Base-by-base conservation (phyloP, 1,140 invertebrate species). In the Drosophila virilis region DNA sequence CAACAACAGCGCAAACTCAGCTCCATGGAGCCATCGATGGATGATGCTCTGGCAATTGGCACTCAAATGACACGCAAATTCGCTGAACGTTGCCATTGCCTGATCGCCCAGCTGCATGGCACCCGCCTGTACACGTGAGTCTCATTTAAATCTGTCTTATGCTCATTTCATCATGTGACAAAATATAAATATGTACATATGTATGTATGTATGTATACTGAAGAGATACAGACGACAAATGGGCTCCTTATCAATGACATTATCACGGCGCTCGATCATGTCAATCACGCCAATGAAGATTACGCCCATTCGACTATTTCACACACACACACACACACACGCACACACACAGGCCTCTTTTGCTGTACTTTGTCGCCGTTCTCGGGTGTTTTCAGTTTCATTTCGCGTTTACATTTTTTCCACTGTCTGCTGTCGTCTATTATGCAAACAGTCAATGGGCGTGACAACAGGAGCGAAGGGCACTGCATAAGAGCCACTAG, bases 71-170 rank as follows among this genome's bases (percentile, higher is more conserved):
- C 90, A 22, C 88, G 84, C 12, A 54, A 90, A 67, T 76, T 91
- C 35, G 73, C 78, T 8, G 80, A 90, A 10, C 81, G 74, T n/a
- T 60, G 90, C 32, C 55, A 79, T 55, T 81, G 74, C 9, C 51
- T 88, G 55, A 74, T 89, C 54, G 78, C 51, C 38, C 76, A 85
- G 55, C 60, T 91, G 43, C 90, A 91, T 45, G 67, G n/a, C 69
- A 91, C 85, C 35, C 77, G 77, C 43, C 54, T 91, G 9, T 91
- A 91, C 74, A 82, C 72, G 90, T 91, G 54, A 91, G 88, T 90
- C 8, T 52, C 17, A 17, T 3, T 22, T 38, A n/a, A 52, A 54
- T 52, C 12, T 43, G 46, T 6, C 8, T 6, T 12, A 32, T 17
- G 13, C 15, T 22, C 32, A 71, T 59, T 64, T 50, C 12, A 76